phyloP scores from a whole-genome alignment of 2,797 vertebrate genomes.

The Xenentodon cancila region DNA sequence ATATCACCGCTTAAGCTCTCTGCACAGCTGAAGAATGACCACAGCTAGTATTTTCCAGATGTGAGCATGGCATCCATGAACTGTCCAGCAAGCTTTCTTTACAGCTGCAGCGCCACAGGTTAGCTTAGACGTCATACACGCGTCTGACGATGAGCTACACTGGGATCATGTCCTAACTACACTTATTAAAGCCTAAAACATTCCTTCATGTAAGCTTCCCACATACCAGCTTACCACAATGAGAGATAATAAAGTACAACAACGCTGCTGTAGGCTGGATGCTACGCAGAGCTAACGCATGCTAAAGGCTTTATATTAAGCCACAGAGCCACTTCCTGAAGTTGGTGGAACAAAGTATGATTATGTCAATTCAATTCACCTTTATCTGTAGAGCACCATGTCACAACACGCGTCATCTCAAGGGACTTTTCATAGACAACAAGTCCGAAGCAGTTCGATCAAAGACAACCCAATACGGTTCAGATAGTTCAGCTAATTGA shows the following conservation, averaged over 20 bases:
- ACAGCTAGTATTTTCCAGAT: not conserved
- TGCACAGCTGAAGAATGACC: not conserved
- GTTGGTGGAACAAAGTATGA: no score
- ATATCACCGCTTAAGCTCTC: not conserved
- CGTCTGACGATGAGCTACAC: no score
- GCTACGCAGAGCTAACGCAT: not conserved
- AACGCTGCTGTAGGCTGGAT: not conserved
- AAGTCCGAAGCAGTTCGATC: no score
- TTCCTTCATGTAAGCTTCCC: not conserved
- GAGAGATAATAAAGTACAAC: not conserved
- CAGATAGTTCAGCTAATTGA: no score
- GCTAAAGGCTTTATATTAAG: not conserved
- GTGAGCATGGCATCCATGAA: not conserved
- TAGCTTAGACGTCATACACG: no score
- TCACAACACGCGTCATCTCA: no score
- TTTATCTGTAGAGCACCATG: no score
- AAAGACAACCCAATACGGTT: no score
- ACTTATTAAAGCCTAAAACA: not conserved
- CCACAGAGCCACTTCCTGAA: no score
- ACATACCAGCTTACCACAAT: not conserved
- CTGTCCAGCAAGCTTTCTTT: not conserved
- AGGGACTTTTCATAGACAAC: no score
- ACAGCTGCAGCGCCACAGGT: not conserved
- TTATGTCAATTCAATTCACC: no score
- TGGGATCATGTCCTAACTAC: no score